phyloP scores from a whole-genome alignment of 2,113 vertebrate species.

The Salvelinus fontinalis region DNA sequence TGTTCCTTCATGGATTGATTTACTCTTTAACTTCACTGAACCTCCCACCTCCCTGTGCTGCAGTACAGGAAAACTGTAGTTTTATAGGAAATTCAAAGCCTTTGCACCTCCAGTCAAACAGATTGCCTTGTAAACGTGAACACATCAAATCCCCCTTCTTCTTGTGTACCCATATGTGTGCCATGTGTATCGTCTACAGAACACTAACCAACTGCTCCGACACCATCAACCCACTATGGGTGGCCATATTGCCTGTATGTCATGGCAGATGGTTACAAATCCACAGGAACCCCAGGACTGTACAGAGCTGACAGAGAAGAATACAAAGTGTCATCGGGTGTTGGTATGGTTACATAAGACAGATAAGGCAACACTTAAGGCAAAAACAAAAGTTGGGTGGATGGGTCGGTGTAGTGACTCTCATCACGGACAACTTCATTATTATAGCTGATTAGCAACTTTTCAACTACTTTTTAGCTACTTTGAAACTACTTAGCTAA shows the following conservation, averaged over 20 bases:
- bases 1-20: neutral
- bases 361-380: no score
- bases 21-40: neutral
- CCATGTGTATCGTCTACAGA: slow-evolving; percentile 10
- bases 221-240: no score
- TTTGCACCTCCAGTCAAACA: slow-evolving; percentile 3
- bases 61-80: neutral
- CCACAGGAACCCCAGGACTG: neutral
- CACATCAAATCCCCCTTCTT: neutral
- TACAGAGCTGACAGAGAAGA: no score
- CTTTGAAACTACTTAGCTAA: no score
- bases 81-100: slow-evolving; percentile 15
- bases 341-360: no score
- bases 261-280: neutral
- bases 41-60: neutral
- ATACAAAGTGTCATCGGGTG: no score
- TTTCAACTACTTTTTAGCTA: no score
- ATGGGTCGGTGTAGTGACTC: no score
- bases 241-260: neutral
- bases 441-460: no score
- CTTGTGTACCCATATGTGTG: slow-evolving; percentile 1
- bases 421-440: no score
- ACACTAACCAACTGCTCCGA: neutral
- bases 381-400: no score
- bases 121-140: slow-evolving; percentile 3